phyloP scores from a whole-genome alignment of 2,797 vertebrate species.

The Acanthiza pusilla region DNA sequence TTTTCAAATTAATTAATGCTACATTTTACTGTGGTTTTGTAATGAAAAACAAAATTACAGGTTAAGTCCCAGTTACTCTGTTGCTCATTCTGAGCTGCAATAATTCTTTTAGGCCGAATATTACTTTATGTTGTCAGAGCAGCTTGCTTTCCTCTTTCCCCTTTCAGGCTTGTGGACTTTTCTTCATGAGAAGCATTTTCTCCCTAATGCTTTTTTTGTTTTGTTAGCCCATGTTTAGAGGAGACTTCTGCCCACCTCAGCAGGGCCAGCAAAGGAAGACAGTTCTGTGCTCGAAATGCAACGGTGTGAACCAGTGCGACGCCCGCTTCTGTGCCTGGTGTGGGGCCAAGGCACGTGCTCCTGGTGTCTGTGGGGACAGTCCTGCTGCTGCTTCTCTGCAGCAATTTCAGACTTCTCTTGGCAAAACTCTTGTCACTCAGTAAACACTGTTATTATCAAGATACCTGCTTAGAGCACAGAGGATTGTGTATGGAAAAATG shows the following conservation, averaged over 20 bases:
- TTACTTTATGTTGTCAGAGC: not conserved
- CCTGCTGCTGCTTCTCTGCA: not conserved
- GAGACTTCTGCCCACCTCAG: conserved; percentile 27
- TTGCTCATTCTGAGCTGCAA: not conserved
- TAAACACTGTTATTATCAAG: not conserved
- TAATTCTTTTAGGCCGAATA: not conserved
- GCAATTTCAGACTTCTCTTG: not conserved
- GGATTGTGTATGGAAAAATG: not conserved
- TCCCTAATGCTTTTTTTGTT: conserved; percentile 9
- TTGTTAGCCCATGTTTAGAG: conserved; percentile 52
- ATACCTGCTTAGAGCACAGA: not conserved
- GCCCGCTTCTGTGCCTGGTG: conserved; percentile 87
- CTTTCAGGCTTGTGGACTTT: not conserved
- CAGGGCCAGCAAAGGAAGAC: conserved; percentile 55
- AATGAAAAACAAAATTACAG: not conserved
- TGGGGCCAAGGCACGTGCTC: conserved; percentile 76
- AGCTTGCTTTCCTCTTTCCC: not conserved
- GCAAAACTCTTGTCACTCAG: not conserved
- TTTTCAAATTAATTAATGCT: not conserved
- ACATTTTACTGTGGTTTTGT: not conserved
- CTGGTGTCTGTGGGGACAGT: not conserved
- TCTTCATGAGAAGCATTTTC: not conserved
- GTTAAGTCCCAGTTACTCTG: not conserved
- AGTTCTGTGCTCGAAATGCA: conserved; percentile 79
- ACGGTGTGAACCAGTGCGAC: conserved; percentile 65